Base-by-base conservation (phyloP, 2,888 invertebrate species). In the Platynereis dumerilii region DNA sequence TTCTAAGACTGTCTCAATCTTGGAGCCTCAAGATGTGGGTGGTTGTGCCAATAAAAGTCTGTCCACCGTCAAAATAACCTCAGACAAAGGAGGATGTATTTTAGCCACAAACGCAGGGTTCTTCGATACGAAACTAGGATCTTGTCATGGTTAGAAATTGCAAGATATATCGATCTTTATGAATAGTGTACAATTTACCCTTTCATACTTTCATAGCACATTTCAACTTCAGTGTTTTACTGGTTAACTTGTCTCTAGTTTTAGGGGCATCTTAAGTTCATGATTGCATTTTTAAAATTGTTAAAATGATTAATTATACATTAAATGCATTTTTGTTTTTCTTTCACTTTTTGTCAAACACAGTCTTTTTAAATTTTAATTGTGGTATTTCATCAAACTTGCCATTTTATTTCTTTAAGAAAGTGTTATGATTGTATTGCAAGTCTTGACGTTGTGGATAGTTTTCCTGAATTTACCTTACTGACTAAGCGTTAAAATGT, bases 81-180 rank as follows among this genome's bases (percentile, higher is more conserved):
- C 80, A 1, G 56, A 66, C 34, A 70, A 67, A 34, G 74, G 73
- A 54, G 66, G 75, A 10, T 84, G 84, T 71, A 7, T 80, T 2
- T 68, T 80, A n/a, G 82, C 83, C 2, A 70, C 78, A 26, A 84
- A 84, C 79, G 84, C 81, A 58, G 84, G 84, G 48, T 80, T 82
- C 65, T 84, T 84, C 67, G 79, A 83, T 67, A 81, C 79, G 7
- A 68, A 72, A 3, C 73, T 74, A 59, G 81, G 80, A 22, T 70
- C 72, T 22, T 84, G 84, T 70, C 70, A 75, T 55, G 84, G 84
- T 83, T 70, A 67, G 71, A 60, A n/a, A n/a, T n/a, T n/a, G n/a
- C n/a, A n/a, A n/a, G n/a, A n/a, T n/a, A n/a, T n/a, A n/a, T n/a
- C n/a, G n/a, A n/a, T n/a, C n/a, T n/a, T n/a, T n/a, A n/a, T n/a